Evolutionary conservation across 2,797 vertebrate species (phyloP), one percentile per base, ranked within the genome.

Genomic region (Diplodus sargus): DNA sequence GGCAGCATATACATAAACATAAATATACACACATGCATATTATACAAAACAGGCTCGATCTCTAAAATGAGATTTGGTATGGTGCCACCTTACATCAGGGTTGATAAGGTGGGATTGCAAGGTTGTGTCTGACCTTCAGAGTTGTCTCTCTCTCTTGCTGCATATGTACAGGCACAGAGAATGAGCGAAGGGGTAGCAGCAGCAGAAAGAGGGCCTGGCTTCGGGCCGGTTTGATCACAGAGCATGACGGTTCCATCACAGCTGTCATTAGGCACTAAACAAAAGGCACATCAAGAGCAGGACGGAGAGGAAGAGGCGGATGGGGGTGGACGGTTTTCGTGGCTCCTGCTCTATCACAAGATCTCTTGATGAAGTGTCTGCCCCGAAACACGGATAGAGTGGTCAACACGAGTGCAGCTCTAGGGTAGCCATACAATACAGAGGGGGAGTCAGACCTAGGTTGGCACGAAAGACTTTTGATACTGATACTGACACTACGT

Each of bases 241-340:
- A 89, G 89, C 86, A 87, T 89, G 93, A 93, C 93, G 92, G 93
- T 93, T 94, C 95, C 92, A 93, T 95, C 94, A 92, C 86, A 43
- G 87, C 91, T 91, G 89, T 88, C 92, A 94, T 90, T 89, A 93
- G 90, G 61, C 87, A 90, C 76, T 60, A 90, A 94, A 92, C 85
- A 89, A 89, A 87, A 92, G 78, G 82, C 85, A 73, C 84, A 85
- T 89, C 61, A 86, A 79, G 84, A 85, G 85, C 75, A 76, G 70
- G 72, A 82, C 62, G 25, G 56, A 79, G 69, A 81, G 82, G 85
- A 84, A 84, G 69, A 79, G 70, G 74, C 5, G 25, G 75, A 16
- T 67, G 65, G 78, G 71, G 63, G 78, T 42, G 80, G 78, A 63
- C 69, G 72, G 79, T 77, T 71, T 79, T 83, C 69, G 76, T 79